These are phyloP conservation scores for Hyperoplus immaculatus DNA, from an alignment of 2,797 vertebrate genomes.

Conservation along the genomic window DNA sequence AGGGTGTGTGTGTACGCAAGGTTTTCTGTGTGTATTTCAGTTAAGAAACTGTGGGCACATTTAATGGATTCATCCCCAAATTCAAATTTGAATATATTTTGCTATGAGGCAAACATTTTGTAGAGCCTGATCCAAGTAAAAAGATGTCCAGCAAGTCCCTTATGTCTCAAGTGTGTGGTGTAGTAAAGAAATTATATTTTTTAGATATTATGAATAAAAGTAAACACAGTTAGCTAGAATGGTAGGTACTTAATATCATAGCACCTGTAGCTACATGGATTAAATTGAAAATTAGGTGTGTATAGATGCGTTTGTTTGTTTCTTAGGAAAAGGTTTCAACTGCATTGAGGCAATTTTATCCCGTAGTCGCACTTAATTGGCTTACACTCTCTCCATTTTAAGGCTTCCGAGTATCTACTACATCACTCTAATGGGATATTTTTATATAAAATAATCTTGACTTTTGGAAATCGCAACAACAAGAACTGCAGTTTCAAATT, in stretches of 20 bases:
- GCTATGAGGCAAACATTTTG: slow-evolving; percentile 52
- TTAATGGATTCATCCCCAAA: slow-evolving; percentile 39
- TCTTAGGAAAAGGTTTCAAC: slow-evolving; percentile 13
- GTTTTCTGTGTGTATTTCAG: background rate
- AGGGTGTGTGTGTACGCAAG: background rate
- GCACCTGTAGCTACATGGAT: slow-evolving; percentile 10
- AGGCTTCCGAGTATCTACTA: slow-evolving; percentile 17
- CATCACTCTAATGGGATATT: slow-evolving; percentile 5
- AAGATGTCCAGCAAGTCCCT: no score
- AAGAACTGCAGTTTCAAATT: background rate
- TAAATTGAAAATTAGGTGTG: background rate
- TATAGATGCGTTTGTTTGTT: slow-evolving; percentile 15
- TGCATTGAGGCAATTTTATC: slow-evolving; percentile 24
- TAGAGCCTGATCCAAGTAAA: background rate
- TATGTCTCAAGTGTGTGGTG: no score
- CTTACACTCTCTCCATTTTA: background rate
- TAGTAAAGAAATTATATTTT: no score
- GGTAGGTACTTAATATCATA: slow-evolving; percentile 1
- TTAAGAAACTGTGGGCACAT: slow-evolving; percentile 29
- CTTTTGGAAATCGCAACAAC: slow-evolving; percentile 9
- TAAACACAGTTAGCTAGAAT: slow-evolving; percentile 20
- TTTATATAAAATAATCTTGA: slow-evolving; percentile 19
- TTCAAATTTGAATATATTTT: slow-evolving; percentile 58
- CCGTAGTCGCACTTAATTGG: slow-evolving; percentile 35
- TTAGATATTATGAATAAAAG: no score